Conservation (phyloP, 2,797 vertebrate species). For the Lophotriccus pileatus region DNA sequence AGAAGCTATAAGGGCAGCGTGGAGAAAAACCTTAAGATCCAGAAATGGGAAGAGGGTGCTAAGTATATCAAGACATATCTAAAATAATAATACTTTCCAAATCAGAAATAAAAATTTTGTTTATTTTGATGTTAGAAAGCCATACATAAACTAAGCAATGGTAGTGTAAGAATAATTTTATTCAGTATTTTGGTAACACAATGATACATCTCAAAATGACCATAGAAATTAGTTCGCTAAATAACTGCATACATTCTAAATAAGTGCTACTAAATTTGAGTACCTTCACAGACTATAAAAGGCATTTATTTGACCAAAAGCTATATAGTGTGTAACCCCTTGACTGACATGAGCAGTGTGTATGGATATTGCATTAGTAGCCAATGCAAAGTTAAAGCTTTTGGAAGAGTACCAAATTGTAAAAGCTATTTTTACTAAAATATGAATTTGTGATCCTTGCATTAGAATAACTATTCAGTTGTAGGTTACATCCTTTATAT, state of each 20-base stretch:
- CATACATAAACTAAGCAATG: neutral
- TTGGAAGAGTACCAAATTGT: conserved; percentile 38
- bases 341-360: neutral
- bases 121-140: neutral
- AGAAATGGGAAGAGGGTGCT: neutral
- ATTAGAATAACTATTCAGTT: conserved; percentile 7
- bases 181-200: conserved; percentile 46
- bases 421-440: conserved; percentile 15
- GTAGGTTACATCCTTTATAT: neutral
- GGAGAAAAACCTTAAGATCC: neutral
- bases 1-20: neutral
- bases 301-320: neutral
- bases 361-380: neutral
- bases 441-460: neutral
- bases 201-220: neutral
- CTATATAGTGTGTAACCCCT: neutral
- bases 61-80: neutral
- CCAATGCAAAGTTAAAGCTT: conserved; percentile 56
- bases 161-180: conserved; percentile 39
- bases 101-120: neutral
- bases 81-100: neutral
- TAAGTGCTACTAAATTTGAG: neutral
- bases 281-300: neutral
- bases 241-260: conserved; percentile 15
- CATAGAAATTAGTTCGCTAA: neutral